These are phyloP conservation scores for Oryzias javanicus DNA, from an alignment of 2,113 vertebrate genomes.

Conservation along the genomic window DNA sequence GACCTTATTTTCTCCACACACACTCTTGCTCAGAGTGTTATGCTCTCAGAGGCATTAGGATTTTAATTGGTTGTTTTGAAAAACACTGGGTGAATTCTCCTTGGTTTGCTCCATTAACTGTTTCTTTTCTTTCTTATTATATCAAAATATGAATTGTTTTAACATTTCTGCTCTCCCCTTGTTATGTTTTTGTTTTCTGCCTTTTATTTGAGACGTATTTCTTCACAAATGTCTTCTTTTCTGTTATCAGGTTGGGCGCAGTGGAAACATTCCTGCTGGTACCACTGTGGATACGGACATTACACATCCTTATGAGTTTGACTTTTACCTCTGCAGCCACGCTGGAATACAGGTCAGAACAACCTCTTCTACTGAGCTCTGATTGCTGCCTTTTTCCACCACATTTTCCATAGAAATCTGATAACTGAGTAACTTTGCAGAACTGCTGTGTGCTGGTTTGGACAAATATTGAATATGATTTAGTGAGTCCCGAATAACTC, in stretches of 20 bases:
- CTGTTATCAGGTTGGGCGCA: conserved; percentile 87
- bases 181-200: conserved; percentile 1
- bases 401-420: neutral
- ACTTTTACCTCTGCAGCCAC: conserved; percentile 99
- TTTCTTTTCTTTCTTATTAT: conserved; percentile 1
- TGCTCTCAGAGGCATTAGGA: conserved; percentile 36
- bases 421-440: neutral
- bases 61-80: conserved; percentile 55
- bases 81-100: conserved; percentile 32
- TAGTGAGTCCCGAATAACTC: too few relatives aligned
- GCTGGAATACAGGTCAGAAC: conserved; percentile 96
- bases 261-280: conserved; percentile 98
- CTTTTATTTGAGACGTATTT: neutral
- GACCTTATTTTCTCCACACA: conserved; percentile 46
- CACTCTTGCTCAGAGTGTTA: conserved; percentile 26
- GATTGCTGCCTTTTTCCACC: neutral
- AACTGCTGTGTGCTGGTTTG: neutral
- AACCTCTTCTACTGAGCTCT: neutral
- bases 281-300: conserved; percentile 98
- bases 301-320: conserved; percentile 97
- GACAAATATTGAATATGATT: neutral
- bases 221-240: conserved; percentile 3
- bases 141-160: conserved; percentile 11
- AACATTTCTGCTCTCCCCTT: conserved; percentile 11
- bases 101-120: conserved; percentile 6